Evolutionary conservation across 2,888 invertebrate species (phyloP), one percentile per base, ranked within the genome.

Genomic region (Chrysopilus asiliformis): DNA sequence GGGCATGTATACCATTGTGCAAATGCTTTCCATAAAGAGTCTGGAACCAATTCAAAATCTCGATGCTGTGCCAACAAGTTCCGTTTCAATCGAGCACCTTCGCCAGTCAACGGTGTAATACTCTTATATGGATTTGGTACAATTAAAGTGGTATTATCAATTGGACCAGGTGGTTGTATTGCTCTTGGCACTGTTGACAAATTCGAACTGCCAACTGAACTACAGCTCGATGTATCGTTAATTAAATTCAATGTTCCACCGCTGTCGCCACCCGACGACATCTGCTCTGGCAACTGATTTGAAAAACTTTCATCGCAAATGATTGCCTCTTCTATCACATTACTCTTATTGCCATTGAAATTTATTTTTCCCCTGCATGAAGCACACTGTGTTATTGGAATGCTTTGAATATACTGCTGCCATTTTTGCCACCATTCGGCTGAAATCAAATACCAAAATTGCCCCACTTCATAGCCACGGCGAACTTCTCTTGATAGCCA

Each of bases 351-450:
- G 10, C 28, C 19, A n/a, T 9, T 18, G 9, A 24, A 5, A 13
- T 17, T 8, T 9, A 15, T 14, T 16, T 38, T 4, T 51, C 54
- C 31, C 32, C 67, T 64, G 46, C 71, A 71, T 39, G 58, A 59
- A 25, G 58, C 58, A 49, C 70, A 70, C 6, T 60, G 57, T n/a
- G 56, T 55, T 22, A 56, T 52, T 35, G 56, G 57, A 37, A 54
- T 59, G 30, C 51, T 51, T 41, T 62, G 67, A n/a, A 80, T 74
- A 64, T 85, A 79, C 26, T 72, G 71, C 36, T 69, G 63, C 91
- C 90, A 91, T 10, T 66, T 65, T 42, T 72, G 72, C 89, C 89
- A 91, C 91, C 91, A 91, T 48, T 81, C 79, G 30, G 78, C 75
- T 2, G 79, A 72, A 41, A 90, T 73, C 43, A 91, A 71, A 68